Base-by-base conservation (phyloP, 1,140 invertebrate genomes). In the Penaeus indicus region DNA sequence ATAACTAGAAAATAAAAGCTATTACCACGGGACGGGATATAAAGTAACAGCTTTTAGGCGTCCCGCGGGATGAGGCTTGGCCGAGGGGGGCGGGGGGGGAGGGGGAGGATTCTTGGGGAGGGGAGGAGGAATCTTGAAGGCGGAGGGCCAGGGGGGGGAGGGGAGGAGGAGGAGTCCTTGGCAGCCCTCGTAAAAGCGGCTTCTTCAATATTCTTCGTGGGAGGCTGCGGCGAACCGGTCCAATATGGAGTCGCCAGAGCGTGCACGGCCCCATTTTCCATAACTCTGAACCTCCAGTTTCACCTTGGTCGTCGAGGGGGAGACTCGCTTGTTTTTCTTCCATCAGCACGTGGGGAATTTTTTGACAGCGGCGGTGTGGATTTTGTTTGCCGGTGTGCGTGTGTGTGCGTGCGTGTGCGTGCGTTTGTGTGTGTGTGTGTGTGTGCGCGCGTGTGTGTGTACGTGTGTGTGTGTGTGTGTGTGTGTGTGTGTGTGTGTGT, bases 261-360 rank as follows among this genome's bases (percentile, higher is more conserved):
- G 84, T 85, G 67, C 84, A 85, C 42, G 61, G 47, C 77, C 84
- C 69, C 82, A 85, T 85, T 85, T 85, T 85, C 84, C 84, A 85
- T 85, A 85, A 85, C 67, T 85, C 84, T 69, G 42, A 38, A 38
- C 54, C 84, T 75, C 54, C 67, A 47, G 60, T 67, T 47, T 38
- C 62, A 32, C 60, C 79, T 62, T 10, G 47, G 47, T 10, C 47
- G 47, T 54, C 47, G 47, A 3, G 11, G 47, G 47, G 47, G 47
- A 54, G 47, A 54, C 47, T 54, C 47, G 47, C 47, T 54, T 54
- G 47, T 54, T 54, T 54, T 54, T 54, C 47, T 54, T 54, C 47
- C 47, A 54, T 54, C 47, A 54, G 47, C 47, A 54, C 47, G 13
- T 54, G 47, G 47, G 47, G 47, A 11, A 11, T 54, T 54, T 11